Base-by-base conservation (phyloP, 2,888 invertebrate species). In the Thyatira batis region DNA sequence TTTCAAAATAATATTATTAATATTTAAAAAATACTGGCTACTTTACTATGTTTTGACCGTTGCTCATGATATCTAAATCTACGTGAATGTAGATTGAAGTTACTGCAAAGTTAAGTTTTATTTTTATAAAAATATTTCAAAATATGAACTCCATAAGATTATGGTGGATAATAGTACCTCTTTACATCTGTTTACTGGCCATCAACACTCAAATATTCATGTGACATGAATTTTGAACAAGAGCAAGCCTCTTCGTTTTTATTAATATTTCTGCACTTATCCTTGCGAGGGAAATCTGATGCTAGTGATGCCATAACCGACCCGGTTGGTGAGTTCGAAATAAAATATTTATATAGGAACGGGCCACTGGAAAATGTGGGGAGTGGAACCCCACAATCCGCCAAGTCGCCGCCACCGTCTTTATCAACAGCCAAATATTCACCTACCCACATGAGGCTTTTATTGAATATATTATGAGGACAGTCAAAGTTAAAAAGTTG, bases 291-390 rank as follows among this genome's bases (percentile, higher is more conserved):
- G 57, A 69, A 76, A 72, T 77, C 73, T 73, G 76, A 63, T 58
- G 63, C 57, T 58, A 54, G 61, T 70, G 61, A 68, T 66, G 65
- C 68, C 64, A 68, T 76, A 72, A 68, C 67, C 48, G 61, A 51
- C 51, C 52, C 54, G 60, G 63, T 54, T 46, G 53, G 64, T 50
- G 65, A 64, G 65, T 57, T 62, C 57, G 60, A 63, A 73, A 80
- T 83, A 75, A 82, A 84, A 82, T 81, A 84, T 83, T 80, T 76
- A 82, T 61, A 67, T 62, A 62, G 61, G 54, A 39, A 17, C 39
- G 17, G 39, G 17, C 39, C 8, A 33, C 39, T 5, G 17, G 39
- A 39, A 17, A 39, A 39, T 39, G 49, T 28, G 55, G 46, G 50
- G 50, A 30, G 49, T n/a, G 33, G 49, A 52, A 39, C 39, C 39